Evolutionary conservation across 2,888 invertebrate genomes (phyloP).

Genomic region (Pristionchus arcanus): DNA sequence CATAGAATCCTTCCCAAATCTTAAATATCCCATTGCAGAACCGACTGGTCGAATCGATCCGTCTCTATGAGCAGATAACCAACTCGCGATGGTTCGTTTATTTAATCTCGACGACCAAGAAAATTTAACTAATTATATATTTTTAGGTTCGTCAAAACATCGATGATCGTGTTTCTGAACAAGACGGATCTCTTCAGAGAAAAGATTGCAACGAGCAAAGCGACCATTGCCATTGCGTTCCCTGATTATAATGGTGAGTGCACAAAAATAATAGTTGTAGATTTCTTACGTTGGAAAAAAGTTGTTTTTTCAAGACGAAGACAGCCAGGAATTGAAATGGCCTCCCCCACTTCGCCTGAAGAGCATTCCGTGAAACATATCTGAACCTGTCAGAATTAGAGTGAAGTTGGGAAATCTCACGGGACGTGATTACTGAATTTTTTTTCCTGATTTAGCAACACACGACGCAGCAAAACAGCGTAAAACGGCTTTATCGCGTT

Average conservation of each 20-base stretch:
- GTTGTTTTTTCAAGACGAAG: too few species aligned
- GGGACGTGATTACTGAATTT: too few species aligned
- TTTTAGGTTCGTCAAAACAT: slow-evolving; percentile 70
- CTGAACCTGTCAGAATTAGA: too few species aligned
- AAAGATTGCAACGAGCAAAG: slow-evolving; percentile 67
- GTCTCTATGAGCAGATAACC: slow-evolving; percentile 78
- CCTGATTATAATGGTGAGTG: slow-evolving; percentile 74
- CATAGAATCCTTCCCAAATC: background rate
- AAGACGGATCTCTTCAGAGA: slow-evolving; percentile 77
- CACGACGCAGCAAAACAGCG: too few species aligned
- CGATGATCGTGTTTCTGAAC: slow-evolving; percentile 77
- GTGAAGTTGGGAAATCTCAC: too few species aligned
- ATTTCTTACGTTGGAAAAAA: background rate
- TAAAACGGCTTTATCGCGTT: too few species aligned
- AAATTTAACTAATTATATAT: background rate
- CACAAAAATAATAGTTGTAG: background rate
- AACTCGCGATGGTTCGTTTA: slow-evolving; percentile 74
- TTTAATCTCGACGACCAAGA: background rate
- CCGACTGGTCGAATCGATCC: slow-evolving; percentile 77
- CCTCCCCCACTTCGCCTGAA: too few species aligned
- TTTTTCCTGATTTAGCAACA: too few species aligned
- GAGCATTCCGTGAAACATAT: too few species aligned
- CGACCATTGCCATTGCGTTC: slow-evolving; percentile 70
- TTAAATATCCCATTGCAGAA: slow-evolving; percentile 68
- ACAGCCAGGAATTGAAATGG: too few species aligned